These are phyloP conservation scores for Rhinophrynus dorsalis DNA, from an alignment of 2,797 vertebrate genomes.

Conservation along the genomic window DNA sequence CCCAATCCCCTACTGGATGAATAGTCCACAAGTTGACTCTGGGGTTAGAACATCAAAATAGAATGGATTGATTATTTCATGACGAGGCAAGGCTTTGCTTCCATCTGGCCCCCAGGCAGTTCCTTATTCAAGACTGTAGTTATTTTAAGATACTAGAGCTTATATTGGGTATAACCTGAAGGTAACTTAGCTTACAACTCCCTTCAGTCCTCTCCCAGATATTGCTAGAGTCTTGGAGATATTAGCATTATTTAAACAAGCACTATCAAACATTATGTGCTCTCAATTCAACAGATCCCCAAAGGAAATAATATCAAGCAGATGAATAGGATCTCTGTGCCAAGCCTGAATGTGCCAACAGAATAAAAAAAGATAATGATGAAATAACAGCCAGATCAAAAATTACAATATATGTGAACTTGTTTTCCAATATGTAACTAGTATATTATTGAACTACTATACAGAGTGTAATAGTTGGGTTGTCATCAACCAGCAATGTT, in stretches of 20 bases:
- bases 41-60: conserved; percentile 17
- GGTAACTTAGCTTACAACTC: conserved; percentile 25
- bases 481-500: too few relatives aligned
- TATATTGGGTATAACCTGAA: conserved; percentile 9
- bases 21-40: not conserved
- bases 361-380: too few relatives aligned
- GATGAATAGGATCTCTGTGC: not conserved
- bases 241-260: conserved; percentile 1
- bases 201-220: conserved; percentile 10
- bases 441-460: too few relatives aligned
- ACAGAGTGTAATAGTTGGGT: too few relatives aligned
- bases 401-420: too few relatives aligned
- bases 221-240: not conserved
- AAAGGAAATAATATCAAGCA: not conserved
- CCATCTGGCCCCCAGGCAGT: not conserved
- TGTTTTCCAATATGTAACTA: too few relatives aligned
- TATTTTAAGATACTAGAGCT: not conserved
- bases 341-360: too few relatives aligned
- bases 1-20: not conserved
- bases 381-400: too few relatives aligned
- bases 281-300: conserved; percentile 9
- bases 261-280: conserved; percentile 19
- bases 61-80: conserved; percentile 23
- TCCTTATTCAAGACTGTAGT: not conserved
- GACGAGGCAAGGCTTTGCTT: not conserved